Evolutionary conservation across 2,797 vertebrate genomes (phyloP).

Genomic region (Tangara arthus): DNA sequence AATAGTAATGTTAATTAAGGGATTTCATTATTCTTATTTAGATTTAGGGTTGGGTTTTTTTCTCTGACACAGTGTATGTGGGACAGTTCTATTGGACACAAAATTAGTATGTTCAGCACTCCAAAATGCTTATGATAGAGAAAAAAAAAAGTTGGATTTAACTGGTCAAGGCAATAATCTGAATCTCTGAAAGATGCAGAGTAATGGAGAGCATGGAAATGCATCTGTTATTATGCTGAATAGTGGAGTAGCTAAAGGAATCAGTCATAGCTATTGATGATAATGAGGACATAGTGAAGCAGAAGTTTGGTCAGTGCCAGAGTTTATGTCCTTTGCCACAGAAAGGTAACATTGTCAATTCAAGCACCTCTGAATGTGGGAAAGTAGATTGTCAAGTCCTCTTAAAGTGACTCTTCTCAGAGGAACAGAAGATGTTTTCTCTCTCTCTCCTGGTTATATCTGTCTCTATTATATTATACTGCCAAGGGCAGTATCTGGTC

Average conservation of each 20-base stretch:
- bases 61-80: not conserved
- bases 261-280: not conserved
- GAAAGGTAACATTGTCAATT: not conserved
- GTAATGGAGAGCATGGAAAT: not conserved
- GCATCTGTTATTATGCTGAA: not conserved
- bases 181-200: not conserved
- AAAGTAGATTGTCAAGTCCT: not conserved
- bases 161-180: not conserved
- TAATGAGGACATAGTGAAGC: not conserved
- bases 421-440: constrained; percentile 23
- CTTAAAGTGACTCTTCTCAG: not conserved
- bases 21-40: constrained; percentile 5
- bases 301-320: not conserved
- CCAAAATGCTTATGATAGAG: not conserved
- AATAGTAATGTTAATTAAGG: constrained; percentile 27
- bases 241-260: not conserved
- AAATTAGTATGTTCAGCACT: not conserved
- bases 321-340: not conserved
- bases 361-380: not conserved
- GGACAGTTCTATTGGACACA: not conserved
- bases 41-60: not conserved
- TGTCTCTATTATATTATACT: constrained; percentile 29
- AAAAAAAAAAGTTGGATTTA: not conserved
- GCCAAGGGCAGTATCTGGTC: constrained; percentile 23
- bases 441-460: constrained; percentile 1